phyloP scores from a whole-genome alignment of 2,888 invertebrate genomes.

The Agrotis exclamationis region DNA sequence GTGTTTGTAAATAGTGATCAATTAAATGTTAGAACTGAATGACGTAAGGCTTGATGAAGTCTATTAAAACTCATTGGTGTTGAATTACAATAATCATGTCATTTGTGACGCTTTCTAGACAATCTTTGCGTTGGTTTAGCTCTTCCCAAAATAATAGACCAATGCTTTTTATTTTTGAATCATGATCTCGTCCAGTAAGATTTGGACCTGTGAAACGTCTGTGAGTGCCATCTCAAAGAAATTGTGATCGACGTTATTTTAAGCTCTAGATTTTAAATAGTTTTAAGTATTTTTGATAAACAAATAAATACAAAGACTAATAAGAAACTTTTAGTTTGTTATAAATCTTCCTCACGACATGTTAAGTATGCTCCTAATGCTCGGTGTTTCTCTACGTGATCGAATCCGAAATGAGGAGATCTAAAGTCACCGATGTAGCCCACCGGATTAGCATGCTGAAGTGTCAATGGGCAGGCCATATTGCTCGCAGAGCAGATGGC shows the following conservation, averaged over 20 bases:
- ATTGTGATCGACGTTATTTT: conserved; percentile 5
- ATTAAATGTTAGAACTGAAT: conserved; percentile 9
- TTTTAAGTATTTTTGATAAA: neutral
- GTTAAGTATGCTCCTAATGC: neutral
- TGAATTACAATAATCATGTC: no score
- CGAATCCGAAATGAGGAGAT: no score
- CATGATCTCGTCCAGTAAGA: neutral
- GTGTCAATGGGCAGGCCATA: no score
- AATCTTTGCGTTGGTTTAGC: neutral
- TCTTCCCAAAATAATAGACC: no score
- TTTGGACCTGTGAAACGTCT: neutral
- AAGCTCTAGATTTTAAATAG: neutral
- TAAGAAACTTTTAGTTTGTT: neutral
- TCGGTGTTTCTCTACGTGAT: no score
- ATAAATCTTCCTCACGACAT: neutral
- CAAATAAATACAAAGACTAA: conserved; percentile 8
- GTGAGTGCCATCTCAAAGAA: no score
- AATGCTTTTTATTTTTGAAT: no score
- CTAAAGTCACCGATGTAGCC: no score
- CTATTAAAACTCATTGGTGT: no score
- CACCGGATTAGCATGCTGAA: no score
- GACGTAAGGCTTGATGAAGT: neutral
- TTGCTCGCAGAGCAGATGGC: no score
- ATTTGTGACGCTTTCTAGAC: neutral
- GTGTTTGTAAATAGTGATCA: conserved; percentile 1